Percentiles rank a stretch among this genome's conserved stretches.
Evolutionary conservation across 1,140 invertebrate species (phyloP).

Genomic region (Nebria ingens): DNA sequence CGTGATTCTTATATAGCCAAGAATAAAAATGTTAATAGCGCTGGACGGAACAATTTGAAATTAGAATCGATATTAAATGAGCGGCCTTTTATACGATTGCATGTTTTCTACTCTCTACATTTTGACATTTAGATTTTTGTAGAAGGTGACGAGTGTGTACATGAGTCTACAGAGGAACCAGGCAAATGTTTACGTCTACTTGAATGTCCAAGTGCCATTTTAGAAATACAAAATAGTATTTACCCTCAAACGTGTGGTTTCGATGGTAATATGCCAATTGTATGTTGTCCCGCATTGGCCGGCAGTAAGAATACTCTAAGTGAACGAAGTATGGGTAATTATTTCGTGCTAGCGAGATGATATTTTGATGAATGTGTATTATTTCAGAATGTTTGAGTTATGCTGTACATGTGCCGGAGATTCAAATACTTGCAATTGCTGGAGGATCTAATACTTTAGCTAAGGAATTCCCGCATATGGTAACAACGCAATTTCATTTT

Average conservation of each 20-base stretch:
- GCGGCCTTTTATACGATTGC: no score
- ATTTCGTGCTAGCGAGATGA: no score
- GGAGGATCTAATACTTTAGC: conserved; percentile 11
- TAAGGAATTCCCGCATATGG: conserved; percentile 20
- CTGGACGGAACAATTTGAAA: no score
- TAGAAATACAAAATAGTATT: not conserved
- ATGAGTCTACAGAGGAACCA: not conserved
- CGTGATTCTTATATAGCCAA: no score
- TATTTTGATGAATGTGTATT: no score
- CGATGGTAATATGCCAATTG: conserved; percentile 9
- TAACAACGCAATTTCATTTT: not conserved
- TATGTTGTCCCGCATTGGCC: conserved; percentile 9
- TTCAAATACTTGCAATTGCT: conserved; percentile 11
- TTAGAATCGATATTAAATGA: no score
- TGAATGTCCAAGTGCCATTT: conserved; percentile 11
- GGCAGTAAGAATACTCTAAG: conserved; percentile 2
- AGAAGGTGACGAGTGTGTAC: no score
- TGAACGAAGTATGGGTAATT: not conserved
- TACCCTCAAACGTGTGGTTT: not conserved
- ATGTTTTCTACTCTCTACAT: no score
- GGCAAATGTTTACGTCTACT: conserved; percentile 6
- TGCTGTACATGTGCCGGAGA: conserved; percentile 10
- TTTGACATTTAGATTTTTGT: no score
- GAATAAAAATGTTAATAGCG: no score
- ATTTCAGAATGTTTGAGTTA: conserved; percentile 11